These are phyloP conservation scores for Lordiphosa andalusiaca DNA, from an alignment of 2,888 invertebrate genomes.

Conservation along the genomic window DNA sequence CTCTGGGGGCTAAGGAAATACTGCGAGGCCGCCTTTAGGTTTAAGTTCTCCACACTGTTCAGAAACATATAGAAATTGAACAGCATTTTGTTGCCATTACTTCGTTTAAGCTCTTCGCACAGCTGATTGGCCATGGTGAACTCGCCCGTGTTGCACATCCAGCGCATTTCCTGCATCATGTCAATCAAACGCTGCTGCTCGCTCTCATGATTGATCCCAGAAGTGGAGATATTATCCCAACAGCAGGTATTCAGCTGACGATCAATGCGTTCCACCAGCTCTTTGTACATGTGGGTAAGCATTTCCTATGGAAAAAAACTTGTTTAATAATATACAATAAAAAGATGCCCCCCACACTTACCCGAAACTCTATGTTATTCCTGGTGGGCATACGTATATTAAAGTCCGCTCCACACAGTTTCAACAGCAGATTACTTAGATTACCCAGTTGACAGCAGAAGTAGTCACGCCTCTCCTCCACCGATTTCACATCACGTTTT, in stretches of 20 bases:
- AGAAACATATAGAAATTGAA: slow-evolving; percentile 58
- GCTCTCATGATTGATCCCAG: slow-evolving; percentile 6
- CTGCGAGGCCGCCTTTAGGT: slow-evolving; percentile 43
- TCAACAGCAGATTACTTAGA: slow-evolving; percentile 56
- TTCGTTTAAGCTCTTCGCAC: slow-evolving; percentile 29
- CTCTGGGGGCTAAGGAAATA: slow-evolving; percentile 36
- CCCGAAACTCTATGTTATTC: slow-evolving; percentile 65
- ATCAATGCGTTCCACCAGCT: slow-evolving; percentile 49
- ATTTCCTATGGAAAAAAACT: slow-evolving; percentile 38
- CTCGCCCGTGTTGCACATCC: slow-evolving; percentile 36
- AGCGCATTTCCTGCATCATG: slow-evolving; percentile 42
- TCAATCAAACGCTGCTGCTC: slow-evolving; percentile 20
- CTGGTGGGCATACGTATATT: slow-evolving; percentile 65
- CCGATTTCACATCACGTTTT: slow-evolving; percentile 20
- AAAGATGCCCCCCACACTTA: slow-evolving; percentile 13
- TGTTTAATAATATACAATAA: not conserved
- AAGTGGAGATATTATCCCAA: slow-evolving; percentile 25
- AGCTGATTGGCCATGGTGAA: slow-evolving; percentile 44
- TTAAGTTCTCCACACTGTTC: slow-evolving; percentile 54
- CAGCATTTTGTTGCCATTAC: slow-evolving; percentile 25
- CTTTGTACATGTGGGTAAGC: slow-evolving; percentile 58
- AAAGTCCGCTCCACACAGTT: slow-evolving; percentile 64
- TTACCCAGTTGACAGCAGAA: slow-evolving; percentile 67
- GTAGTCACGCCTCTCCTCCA: slow-evolving; percentile 42
- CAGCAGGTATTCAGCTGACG: slow-evolving; percentile 27